These are phyloP conservation scores for Tragopan temminckii DNA, from an alignment of 2,797 vertebrate species.

Conservation along the genomic window DNA sequence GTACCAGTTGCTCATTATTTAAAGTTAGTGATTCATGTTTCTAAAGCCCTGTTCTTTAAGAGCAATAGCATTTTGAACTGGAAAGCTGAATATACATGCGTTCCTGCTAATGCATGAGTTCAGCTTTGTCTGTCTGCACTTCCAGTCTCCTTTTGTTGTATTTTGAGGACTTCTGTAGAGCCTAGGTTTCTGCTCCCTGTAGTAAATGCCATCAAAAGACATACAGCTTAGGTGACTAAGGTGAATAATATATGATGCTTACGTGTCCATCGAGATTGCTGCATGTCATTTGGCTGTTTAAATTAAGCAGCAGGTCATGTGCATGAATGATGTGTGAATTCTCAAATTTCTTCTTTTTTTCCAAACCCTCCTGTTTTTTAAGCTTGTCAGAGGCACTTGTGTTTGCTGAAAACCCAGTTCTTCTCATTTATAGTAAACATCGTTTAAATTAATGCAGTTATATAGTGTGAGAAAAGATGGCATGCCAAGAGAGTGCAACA, in stretches of 20 bases:
- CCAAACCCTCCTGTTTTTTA: background rate
- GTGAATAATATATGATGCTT: background rate
- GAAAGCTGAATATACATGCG: background rate
- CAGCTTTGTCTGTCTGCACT: background rate
- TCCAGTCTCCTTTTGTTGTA: slow-evolving; percentile 1
- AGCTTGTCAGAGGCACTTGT: slow-evolving; percentile 11
- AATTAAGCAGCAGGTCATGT: background rate
- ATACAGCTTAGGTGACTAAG: background rate
- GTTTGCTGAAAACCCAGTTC: slow-evolving; percentile 33
- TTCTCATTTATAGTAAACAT: slow-evolving; percentile 8
- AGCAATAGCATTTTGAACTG: background rate
- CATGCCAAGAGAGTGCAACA: background rate
- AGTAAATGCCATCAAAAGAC: background rate
- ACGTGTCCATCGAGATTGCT: background rate
- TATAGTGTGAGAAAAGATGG: background rate
- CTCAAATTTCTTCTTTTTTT: background rate
- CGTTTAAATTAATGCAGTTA: slow-evolving; percentile 36
- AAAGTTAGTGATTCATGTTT: background rate
- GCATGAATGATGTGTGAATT: slow-evolving; percentile 13
- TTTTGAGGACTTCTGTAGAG: slow-evolving; percentile 6
- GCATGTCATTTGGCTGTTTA: slow-evolving; percentile 19
- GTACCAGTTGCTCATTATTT: background rate
- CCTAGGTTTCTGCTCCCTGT: background rate
- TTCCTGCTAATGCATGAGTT: background rate
- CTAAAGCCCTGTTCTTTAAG: background rate